phyloP scores from a whole-genome alignment of 2,113 vertebrate species.

The Aldabrachelys gigantea region DNA sequence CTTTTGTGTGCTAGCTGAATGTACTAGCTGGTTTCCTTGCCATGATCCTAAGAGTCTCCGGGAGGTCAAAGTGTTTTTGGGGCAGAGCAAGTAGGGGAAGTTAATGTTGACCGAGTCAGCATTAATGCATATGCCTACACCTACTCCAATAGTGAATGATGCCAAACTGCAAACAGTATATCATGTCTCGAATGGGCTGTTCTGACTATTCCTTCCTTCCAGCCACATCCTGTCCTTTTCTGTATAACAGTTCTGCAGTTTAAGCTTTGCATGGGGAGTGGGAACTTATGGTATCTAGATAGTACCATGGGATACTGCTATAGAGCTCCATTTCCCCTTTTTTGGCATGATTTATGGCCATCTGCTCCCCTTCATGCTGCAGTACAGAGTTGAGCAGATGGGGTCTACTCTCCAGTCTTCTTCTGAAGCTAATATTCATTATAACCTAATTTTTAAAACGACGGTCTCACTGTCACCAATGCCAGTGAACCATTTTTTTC shows the following conservation, averaged over 20 bases:
- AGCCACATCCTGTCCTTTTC: rapidly evolving
- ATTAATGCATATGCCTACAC: neutral
- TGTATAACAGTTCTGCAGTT: neutral
- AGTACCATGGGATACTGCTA: neutral
- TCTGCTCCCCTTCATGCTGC: slow-evolving; percentile 61
- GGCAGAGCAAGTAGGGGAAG: neutral
- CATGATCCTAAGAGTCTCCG: neutral
- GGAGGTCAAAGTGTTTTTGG: neutral
- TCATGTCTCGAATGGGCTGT: neutral
- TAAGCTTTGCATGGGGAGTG: neutral
- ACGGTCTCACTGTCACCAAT: slow-evolving; percentile 56
- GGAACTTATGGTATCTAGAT: neutral
- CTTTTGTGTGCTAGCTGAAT: neutral
- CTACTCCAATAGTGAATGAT: neutral
- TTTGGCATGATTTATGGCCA: slow-evolving; percentile 55
- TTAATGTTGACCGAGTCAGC: neutral
- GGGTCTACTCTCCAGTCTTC: slow-evolving; percentile 46
- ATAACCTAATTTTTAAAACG: slow-evolving; percentile 65
- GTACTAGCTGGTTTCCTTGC: neutral
- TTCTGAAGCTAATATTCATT: slow-evolving; percentile 67
- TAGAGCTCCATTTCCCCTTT: slow-evolving; percentile 5
- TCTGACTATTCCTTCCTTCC: neutral
- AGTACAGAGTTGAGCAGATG: slow-evolving; percentile 71
- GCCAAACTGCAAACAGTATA: neutral
- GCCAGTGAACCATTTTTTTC: neutral